These are phyloP conservation scores for Saccostrea echinata DNA, from an alignment of 1,140 invertebrate species.

Conservation along the genomic window DNA sequence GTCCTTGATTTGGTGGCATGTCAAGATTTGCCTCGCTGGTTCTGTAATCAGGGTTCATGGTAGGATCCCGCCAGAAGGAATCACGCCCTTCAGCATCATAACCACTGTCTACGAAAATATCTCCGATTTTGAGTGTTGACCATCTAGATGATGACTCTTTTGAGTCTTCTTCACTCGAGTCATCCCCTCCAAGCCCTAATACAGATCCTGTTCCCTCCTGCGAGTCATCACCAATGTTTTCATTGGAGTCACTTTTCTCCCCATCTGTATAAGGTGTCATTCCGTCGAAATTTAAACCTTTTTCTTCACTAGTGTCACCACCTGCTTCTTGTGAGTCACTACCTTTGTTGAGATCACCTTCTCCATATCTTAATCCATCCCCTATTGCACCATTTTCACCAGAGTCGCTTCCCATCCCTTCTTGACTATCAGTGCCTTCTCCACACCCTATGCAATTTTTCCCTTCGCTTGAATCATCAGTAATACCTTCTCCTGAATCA, in stretches of 20 bases:
- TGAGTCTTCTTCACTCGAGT: neutral
- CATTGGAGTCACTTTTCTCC: neutral
- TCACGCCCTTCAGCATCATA: neutral
- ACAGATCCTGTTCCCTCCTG: neutral
- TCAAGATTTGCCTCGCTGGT: neutral
- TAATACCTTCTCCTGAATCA: neutral
- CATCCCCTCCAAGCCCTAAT: neutral
- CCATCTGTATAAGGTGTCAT: neutral
- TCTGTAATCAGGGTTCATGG: neutral
- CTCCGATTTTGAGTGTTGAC: neutral
- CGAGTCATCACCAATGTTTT: neutral
- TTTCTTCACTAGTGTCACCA: neutral
- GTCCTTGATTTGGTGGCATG: neutral
- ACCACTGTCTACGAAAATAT: neutral
- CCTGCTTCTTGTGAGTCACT: neutral
- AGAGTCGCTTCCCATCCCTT: neutral
- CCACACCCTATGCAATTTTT: neutral
- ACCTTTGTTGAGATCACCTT: neutral
- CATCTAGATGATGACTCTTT: neutral
- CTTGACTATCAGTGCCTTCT: neutral
- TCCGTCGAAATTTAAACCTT: neutral
- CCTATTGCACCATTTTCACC: neutral
- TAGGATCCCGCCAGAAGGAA: neutral
- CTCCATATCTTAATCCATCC: neutral
- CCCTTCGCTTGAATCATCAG: neutral